Percentiles rank a stretch among this genome's conserved stretches.
These are phyloP conservation scores for Atherinosoma microstoma DNA, from an alignment of 2,797 vertebrate species.

Conservation along the genomic window DNA sequence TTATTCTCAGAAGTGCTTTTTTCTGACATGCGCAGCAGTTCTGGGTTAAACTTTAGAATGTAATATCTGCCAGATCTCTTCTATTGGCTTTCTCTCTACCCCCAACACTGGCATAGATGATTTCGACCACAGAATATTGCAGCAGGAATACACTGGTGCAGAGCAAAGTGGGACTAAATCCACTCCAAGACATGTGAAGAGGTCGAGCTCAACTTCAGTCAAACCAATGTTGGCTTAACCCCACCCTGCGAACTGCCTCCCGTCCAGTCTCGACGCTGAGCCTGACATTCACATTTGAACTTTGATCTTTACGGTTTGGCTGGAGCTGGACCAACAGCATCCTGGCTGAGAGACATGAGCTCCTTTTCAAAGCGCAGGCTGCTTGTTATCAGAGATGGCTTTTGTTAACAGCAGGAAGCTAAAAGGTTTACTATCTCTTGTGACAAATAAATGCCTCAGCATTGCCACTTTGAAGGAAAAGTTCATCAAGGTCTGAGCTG, in stretches of 20 bases:
- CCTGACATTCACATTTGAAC: slow-evolving; percentile 49
- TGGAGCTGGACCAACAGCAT: slow-evolving; percentile 11
- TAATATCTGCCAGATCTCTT: neutral
- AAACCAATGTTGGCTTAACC: slow-evolving; percentile 56
- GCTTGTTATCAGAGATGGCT: slow-evolving; percentile 14
- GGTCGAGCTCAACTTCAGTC: slow-evolving; percentile 3
- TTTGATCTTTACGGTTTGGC: slow-evolving; percentile 50
- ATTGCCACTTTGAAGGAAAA: slow-evolving; percentile 21
- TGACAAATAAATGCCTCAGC: slow-evolving; percentile 29
- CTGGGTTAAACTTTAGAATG: neutral
- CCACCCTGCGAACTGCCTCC: neutral
- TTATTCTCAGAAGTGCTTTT: neutral
- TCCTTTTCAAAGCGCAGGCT: slow-evolving; percentile 20
- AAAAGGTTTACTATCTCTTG: slow-evolving; percentile 5
- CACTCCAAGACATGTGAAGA: slow-evolving; percentile 8
- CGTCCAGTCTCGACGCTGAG: slow-evolving; percentile 44
- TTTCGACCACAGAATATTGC: neutral
- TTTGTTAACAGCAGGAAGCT: slow-evolving; percentile 49
- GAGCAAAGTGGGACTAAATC: slow-evolving; percentile 10
- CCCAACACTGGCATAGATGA: neutral
- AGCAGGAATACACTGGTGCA: slow-evolving; percentile 1
- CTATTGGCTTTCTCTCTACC: neutral
- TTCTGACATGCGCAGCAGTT: neutral
- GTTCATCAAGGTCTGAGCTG: slow-evolving; percentile 4
- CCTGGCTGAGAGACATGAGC: neutral